Evolutionary conservation across 2,888 invertebrate genomes (phyloP), one percentile per base, ranked within the genome.

Genomic region (Germaria angustata): DNA sequence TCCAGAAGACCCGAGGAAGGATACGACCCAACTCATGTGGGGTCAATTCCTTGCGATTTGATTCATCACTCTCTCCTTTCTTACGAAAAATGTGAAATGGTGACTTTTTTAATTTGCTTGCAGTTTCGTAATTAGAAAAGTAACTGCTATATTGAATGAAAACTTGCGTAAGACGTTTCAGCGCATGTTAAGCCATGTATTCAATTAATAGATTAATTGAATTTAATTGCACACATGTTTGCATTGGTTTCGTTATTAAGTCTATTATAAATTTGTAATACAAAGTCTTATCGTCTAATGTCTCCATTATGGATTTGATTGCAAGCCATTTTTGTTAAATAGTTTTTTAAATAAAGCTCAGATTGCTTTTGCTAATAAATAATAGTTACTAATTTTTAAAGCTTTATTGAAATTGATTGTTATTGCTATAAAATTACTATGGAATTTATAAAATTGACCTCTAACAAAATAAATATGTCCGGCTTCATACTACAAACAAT

Each of bases 381-480:
- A 34, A 13, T 8, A 55, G 20, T 32, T 1, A 20, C 13, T 46
- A 22, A 71, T 57, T 46, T n/a, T n/a, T n/a, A n/a, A n/a, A n/a
- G n/a, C n/a, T n/a, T n/a, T n/a, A n/a, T n/a, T 34, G 24, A 24
- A 36, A 49, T 72, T 61, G 17, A 51, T 49, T 28, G 13, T 72
- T 39, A 72, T 59, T 17, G 5, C 17, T 20, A 20, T 39, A 13
- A 39, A 73, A 63, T 32, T 53, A 8, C 34, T 49, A 22, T 36
- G 5, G 41, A 41, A 53, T 7, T 39, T 17, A 17, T 32, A n/a
- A 7, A 36, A 36, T 11, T 36, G 11, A 57, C 20, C 15, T 36
- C 2, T 36, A 13, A 11, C 20, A 24, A 44, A 41, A n/a, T 15
- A 41, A 41, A 15, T 41, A n/a, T n/a, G n/a, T n/a, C n/a, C n/a